Percentiles rank a stretch among this genome's conserved stretches.
Conservation (phyloP, 2,113 vertebrate genomes). For the Drymodes brunneopygia region DNA sequence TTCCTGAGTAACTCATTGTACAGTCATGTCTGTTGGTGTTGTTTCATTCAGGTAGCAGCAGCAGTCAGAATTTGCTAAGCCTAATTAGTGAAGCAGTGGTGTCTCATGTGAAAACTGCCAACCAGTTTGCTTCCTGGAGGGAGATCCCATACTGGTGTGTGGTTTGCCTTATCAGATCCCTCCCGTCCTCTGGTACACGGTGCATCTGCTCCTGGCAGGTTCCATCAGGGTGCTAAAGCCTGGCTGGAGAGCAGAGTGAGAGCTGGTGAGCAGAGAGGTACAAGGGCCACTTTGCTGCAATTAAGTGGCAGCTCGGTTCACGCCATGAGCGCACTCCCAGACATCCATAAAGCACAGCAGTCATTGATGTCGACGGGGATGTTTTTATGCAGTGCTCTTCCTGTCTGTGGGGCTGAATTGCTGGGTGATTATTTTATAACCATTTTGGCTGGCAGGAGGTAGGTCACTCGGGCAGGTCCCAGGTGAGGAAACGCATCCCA, state of each 20-base stretch:
- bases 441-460: background rate
- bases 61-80: background rate
- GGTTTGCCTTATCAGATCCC: background rate
- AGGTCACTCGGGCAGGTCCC: background rate
- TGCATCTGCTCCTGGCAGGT: background rate
- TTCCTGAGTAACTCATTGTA: background rate
- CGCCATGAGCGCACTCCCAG: background rate
- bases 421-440: background rate
- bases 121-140: background rate
- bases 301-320: background rate
- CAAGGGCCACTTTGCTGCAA: background rate
- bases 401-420: background rate
- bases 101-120: background rate
- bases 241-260: background rate
- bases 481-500: background rate
- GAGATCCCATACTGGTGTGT: background rate
- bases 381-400: background rate
- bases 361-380: background rate
- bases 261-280: background rate
- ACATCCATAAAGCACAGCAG: background rate
- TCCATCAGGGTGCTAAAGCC: background rate
- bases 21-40: background rate
- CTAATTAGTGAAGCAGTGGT: background rate
- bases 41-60: conserved; percentile 39
- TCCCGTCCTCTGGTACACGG: fast-evolving